Base-by-base conservation (phyloP, 2,888 invertebrate genomes). In the Stenoptilia bipunctidactyla region DNA sequence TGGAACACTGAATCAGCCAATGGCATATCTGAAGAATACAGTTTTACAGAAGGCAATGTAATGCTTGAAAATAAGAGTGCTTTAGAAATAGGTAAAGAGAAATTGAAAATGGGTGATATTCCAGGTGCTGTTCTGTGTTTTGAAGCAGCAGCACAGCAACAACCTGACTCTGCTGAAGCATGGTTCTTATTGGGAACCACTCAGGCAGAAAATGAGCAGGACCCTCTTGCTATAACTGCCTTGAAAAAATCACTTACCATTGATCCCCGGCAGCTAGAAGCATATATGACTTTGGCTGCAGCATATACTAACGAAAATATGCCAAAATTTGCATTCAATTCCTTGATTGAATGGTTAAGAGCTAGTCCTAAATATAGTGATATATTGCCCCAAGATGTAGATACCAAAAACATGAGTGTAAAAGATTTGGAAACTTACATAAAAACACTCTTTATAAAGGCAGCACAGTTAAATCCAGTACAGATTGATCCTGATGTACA, bases 171-270 rank as follows among this genome's bases (percentile, higher is more conserved):
- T 57, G 84, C 88, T 0, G 92, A 94, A 70, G 92, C 92, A 1
- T 97, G 97, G 97, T 89, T 92, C 46, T 79, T 92, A 27, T 79
- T 97, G 36, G 97, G 97, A 8, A 92, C 92, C 39, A 93, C 96
- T 20, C 97, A 98, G 71, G 96, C 98, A 30, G 97, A 98, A 85
- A 99, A 99, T 82, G 99, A 99, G 83, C 97, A 92, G 79, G 98
- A 99, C 73, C 92, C 94, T 2, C 85, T 90, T 51, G 97, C 97
- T 8, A 98, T 99, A 55, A 89, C 93, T 36, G 98, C 98, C 0
- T 83, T 98, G 20, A 93, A 92, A 61, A 92, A 90, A 68, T 96
- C 96, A 43, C 65, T 96, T 37, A 87, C 89, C 42, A 65, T 98
- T 40, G 90, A 94, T 45, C 92, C 95, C 0, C 85, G 87, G 8